Percentiles rank a stretch among this genome's conserved stretches.
Evolutionary conservation across 1,140 invertebrate species (phyloP).

Genomic region (Andricus grossulariae): DNA sequence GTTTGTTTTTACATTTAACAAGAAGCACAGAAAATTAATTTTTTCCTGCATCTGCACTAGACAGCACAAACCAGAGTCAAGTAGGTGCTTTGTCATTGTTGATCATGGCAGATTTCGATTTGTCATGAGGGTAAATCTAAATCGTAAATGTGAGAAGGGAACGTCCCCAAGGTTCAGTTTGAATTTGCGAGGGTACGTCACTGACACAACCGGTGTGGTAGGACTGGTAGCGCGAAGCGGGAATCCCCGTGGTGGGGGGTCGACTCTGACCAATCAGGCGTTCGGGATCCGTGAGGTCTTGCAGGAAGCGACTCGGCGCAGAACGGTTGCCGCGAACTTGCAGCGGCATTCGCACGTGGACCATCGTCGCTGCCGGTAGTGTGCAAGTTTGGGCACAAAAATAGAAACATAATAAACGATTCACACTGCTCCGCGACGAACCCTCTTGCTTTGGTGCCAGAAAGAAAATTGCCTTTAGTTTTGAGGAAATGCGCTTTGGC

Average conservation of each 20-base stretch:
- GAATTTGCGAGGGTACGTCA: slow-evolving; percentile 48
- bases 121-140: background rate
- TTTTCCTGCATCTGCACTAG: too few species aligned
- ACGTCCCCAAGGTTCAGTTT: background rate
- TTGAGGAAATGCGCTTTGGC: background rate
- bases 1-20: too few species aligned
- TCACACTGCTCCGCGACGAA: background rate
- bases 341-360: slow-evolving; percentile 74
- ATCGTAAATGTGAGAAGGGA: background rate
- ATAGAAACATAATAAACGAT: slow-evolving; percentile 27
- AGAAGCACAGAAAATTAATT: too few species aligned
- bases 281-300: slow-evolving; percentile 48
- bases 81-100: too few species aligned
- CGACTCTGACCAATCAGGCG: slow-evolving; percentile 47
- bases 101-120: too few species aligned
- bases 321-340: slow-evolving; percentile 51
- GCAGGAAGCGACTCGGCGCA: slow-evolving; percentile 58
- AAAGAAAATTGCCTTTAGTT: background rate
- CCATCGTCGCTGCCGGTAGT: slow-evolving; percentile 52
- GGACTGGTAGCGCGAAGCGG: slow-evolving; percentile 38
- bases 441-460: background rate
- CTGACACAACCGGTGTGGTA: slow-evolving; percentile 37
- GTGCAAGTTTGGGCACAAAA: slow-evolving; percentile 10
- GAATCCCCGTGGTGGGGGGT: slow-evolving; percentile 34
- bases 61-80: too few species aligned